Evolutionary conservation across 2,888 invertebrate genomes (phyloP).

Genomic region (Entomobrya multifasciata): DNA sequence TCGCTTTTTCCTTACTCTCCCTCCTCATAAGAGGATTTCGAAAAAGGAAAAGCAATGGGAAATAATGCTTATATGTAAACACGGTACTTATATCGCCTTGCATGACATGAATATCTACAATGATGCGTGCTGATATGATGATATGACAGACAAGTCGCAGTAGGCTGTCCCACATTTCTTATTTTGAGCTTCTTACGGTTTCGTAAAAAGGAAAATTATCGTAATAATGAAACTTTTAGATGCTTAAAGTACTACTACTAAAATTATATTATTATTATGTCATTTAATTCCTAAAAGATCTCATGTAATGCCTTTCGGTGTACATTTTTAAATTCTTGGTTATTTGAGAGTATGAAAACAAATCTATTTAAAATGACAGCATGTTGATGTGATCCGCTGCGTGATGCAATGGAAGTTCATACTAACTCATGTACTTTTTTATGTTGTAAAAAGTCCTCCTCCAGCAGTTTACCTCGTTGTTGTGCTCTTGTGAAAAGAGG

Average conservation of each 20-base stretch:
- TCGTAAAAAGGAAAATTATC: slow-evolving; percentile 11
- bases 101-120: too few species aligned
- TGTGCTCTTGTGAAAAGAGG: not conserved
- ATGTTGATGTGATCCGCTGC: too few species aligned
- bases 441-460: slow-evolving; percentile 4
- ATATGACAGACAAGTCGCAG: too few species aligned
- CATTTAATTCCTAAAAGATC: slow-evolving; percentile 25
- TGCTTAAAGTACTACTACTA: slow-evolving; percentile 14
- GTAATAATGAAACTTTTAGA: slow-evolving; percentile 26
- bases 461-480: slow-evolving; percentile 2
- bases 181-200: not conserved
- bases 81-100: not conserved
- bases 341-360: too few species aligned
- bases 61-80: slow-evolving; percentile 10
- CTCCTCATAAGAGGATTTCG: slow-evolving; percentile 4
- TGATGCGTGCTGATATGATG: too few species aligned
- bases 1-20: not conserved
- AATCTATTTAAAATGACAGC: slow-evolving; percentile 23
- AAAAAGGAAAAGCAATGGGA: not conserved
- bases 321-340: too few species aligned
- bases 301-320: not conserved
- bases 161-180: not conserved
- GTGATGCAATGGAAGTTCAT: too few species aligned
- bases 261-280: slow-evolving; percentile 5
- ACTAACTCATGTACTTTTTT: too few species aligned